Percentiles rank a stretch among this genome's conserved stretches.
phyloP scores from a whole-genome alignment of 2,797 vertebrate genomes.

The Eospalax fontanierii region DNA sequence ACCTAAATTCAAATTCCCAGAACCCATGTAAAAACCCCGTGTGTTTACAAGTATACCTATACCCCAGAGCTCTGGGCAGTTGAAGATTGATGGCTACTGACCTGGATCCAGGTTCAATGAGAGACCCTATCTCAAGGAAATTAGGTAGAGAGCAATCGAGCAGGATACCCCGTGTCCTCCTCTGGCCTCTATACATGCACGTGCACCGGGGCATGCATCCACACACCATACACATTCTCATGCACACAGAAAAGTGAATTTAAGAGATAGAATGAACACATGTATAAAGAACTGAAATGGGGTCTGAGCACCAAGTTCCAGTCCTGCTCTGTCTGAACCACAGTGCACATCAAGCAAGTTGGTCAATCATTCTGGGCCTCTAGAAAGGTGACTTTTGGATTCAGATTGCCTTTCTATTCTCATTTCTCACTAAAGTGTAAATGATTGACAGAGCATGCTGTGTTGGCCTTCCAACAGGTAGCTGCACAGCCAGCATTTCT shows the following conservation, averaged over 20 bases:
- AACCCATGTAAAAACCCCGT: neutral
- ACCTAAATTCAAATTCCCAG: neutral
- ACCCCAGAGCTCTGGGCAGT: neutral
- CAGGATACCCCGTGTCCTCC: neutral
- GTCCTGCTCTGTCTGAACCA: neutral
- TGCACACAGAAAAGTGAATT: neutral
- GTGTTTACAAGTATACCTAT: neutral
- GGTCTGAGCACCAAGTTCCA: neutral
- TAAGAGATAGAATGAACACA: neutral
- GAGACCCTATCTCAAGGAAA: neutral
- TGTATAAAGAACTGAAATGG: neutral
- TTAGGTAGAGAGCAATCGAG: neutral
- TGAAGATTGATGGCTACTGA: neutral
- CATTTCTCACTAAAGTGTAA: slow-evolving; percentile 41
- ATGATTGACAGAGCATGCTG: neutral
- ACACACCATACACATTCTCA: too few relatives aligned
- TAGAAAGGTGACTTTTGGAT: neutral
- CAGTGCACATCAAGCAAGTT: neutral
- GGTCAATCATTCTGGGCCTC: neutral
- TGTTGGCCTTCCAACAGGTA: neutral
- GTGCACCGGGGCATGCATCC: neutral
- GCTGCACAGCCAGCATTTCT: neutral
- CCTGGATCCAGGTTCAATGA: neutral
- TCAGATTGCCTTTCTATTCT: neutral
- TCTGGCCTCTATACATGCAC: neutral